Evolutionary conservation across 2,113 vertebrate species (phyloP).

Genomic region (Eclectus roratus): DNA sequence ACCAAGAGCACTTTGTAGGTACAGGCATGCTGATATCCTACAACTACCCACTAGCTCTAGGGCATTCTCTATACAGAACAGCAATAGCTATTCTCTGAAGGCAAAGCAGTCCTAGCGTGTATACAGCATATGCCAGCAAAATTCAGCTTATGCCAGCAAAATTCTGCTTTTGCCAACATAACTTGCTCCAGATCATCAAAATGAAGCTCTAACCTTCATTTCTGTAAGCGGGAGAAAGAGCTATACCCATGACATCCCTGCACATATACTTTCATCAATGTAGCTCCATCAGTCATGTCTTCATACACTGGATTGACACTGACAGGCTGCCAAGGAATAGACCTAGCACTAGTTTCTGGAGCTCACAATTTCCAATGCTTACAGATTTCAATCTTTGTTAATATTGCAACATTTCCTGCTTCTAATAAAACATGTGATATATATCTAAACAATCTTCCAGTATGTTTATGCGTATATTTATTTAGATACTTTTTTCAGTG

Average conservation of each 20-base stretch:
- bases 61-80: not conserved
- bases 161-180: not conserved
- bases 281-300: not conserved
- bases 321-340: not conserved
- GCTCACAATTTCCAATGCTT: not conserved
- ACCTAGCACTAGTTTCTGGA: not conserved
- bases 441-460: not conserved
- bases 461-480: not conserved
- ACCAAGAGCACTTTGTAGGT: not conserved
- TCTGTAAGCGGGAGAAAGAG: not conserved
- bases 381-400: not conserved
- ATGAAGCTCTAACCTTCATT: not conserved
- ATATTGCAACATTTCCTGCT: not conserved
- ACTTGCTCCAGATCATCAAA: not conserved
- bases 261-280: not conserved
- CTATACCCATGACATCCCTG: not conserved
- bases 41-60: not conserved
- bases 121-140: constrained; percentile 7
- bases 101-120: not conserved
- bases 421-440: not conserved
- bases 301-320: not conserved
- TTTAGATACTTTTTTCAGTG: not conserved
- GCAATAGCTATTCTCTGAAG: not conserved
- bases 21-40: not conserved
- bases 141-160: constrained; percentile 7